Evolutionary conservation across 2,797 vertebrate species (phyloP), one percentile per base, ranked within the genome.

Genomic region (Octomys mimax): DNA sequence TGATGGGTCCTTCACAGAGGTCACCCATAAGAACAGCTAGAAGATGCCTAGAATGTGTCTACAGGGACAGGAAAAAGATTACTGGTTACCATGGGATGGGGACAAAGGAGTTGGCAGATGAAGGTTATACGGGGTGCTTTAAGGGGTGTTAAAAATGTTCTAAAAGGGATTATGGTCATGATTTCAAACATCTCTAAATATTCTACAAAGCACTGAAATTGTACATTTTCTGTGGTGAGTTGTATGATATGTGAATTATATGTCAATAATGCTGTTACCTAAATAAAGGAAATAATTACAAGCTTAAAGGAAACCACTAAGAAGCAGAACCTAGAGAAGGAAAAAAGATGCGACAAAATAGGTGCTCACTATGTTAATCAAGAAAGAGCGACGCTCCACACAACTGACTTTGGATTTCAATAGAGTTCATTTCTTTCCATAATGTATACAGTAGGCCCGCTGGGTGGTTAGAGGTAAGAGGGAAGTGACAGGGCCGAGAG

Each of bases 191-290:
- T 64, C 81, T 71, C 57, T 46, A 28, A 70, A 78, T 6, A 61
- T 13, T 46, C 54, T 31, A 39, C 61, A 62, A 80, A 68, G 24
- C 42, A 14, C 1, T 52, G 59, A 73, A 19, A 24, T 36, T 36
- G n/a, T 4, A 52, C 5, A 24, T 11, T 54, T 49, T 39, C 62
- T 18, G 19, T 2, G 33, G 22, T 21, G 59, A 81, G 22, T 3
- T n/a, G 46, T 49, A 6, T 19, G 11, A 49, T 33, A 24, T 66
- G 46, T 39, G 82, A 88, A 39, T 87, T 77, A 33, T 10, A 36
- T 28, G 52, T 91, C 87, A 71, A 36, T 81, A 80, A 89, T 59
- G 73, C 84, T 83, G 24, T 46, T 39, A n/a, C 26, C 18, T 54
- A 18, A 46, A 24, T 42, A 49, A 33, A 49, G 12, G 24, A 57